These are phyloP conservation scores for Cheilosia impressa DNA, from an alignment of 2,888 invertebrate genomes.

Conservation along the genomic window DNA sequence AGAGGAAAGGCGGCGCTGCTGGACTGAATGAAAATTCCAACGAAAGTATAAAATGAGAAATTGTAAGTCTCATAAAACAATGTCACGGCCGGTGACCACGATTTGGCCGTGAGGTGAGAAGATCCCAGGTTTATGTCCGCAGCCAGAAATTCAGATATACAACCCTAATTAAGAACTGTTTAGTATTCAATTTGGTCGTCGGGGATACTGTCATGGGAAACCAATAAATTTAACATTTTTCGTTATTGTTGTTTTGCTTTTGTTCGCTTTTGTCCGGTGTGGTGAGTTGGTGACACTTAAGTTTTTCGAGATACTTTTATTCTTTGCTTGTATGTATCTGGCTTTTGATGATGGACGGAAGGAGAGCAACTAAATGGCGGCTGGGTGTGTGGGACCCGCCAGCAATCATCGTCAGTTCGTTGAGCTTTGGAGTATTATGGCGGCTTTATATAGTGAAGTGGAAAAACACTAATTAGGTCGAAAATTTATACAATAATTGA, in stretches of 20 bases:
- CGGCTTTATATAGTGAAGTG: background rate
- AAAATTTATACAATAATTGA: background rate
- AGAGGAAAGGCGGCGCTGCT: conserved; percentile 4
- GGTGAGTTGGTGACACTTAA: conserved; percentile 35
- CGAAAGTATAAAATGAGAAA: conserved; percentile 67
- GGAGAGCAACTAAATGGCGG: conserved; percentile 15
- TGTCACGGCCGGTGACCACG: conserved; percentile 76
- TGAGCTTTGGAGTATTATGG: conserved; percentile 30
- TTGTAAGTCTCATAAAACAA: conserved; percentile 73
- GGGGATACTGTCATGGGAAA: conserved; percentile 69
- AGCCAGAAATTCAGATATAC: conserved; percentile 77
- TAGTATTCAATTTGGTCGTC: conserved; percentile 77
- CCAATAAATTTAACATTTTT: conserved; percentile 65
- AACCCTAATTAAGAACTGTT: conserved; percentile 79
- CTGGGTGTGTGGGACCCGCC: conserved; percentile 9
- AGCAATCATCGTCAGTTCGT: conserved; percentile 15
- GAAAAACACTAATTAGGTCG: conserved; percentile 5
- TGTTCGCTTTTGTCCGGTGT: background rate
- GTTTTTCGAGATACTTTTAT: conserved; percentile 21
- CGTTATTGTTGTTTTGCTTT: conserved; percentile 43
- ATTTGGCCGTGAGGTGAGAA: conserved; percentile 73
- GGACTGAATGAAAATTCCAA: conserved; percentile 66
- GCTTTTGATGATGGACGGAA: conserved; percentile 41
- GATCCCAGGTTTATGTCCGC: conserved; percentile 70
- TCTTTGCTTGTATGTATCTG: background rate